Base-by-base conservation (phyloP, 1,140 invertebrate genomes). In the Artemia franciscana region DNA sequence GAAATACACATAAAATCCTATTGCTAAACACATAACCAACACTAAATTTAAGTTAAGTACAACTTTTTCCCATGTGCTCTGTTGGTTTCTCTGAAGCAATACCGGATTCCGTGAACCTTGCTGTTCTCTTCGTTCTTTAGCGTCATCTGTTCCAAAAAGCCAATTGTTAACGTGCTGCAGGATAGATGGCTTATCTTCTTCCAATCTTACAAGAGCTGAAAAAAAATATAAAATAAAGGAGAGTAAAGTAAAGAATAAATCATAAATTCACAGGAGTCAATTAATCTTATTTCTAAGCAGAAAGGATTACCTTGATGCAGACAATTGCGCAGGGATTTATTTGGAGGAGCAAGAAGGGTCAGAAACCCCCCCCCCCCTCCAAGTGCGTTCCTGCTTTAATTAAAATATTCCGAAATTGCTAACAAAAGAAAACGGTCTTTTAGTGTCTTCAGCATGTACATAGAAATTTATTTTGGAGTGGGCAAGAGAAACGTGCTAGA, bases 31-130 rank as follows among this genome's bases (percentile, higher is more conserved):
- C 26, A 66, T 56, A 30, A 67, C 64, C n/a, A 65, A 23, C 2
- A 64, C 56, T 15, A 67, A 62, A 61, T 66, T 63, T 15, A 27
- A 15, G 26, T 67, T 67, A n/a, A 67, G 64, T 2, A 67, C 58
- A 18, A 63, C 28, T 9, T 28, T 62, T 27, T 67, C 65, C 65
- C 67, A 67, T n/a, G 25, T 26, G 57, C 64, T 61, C 57, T 67
- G 67, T 24, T 66, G 66, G 9, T 66, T 61, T 57, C 23, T 65
- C 21, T 28, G 58, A 26, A 67, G 39, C 58, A 4, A 24, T 25
- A 9, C 5, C 39, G 21, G 39, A 51, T 12, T 18, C 12, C 39
- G 39, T 18, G 12, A 18, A 15, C 21, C 1, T 18, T 12, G 12
- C 39, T 12, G 12, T 12, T 2, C 39, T 51, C 12, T 18, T 15